These are phyloP conservation scores for Seriola rivoliana DNA, from an alignment of 2,113 vertebrate species.

Conservation along the genomic window DNA sequence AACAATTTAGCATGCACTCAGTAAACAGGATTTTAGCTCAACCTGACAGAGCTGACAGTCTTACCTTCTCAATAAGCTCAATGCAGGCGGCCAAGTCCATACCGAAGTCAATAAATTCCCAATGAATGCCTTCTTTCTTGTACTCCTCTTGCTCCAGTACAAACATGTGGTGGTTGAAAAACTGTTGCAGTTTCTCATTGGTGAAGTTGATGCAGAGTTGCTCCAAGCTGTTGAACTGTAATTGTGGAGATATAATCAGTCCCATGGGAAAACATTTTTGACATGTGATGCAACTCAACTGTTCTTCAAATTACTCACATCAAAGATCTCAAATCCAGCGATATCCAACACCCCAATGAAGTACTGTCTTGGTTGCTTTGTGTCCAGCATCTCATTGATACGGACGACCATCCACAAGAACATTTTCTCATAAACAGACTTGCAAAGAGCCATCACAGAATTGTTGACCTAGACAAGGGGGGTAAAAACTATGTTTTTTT, in stretches of 20 bases:
- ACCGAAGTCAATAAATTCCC: constrained; percentile 92
- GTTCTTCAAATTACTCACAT: constrained; percentile 70
- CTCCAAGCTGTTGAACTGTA: constrained; percentile 91
- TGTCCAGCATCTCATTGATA: constrained; percentile 87
- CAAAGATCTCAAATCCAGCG: constrained; percentile 88
- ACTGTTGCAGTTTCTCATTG: constrained; percentile 95
- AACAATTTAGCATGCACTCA: background rate
- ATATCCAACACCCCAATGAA: constrained; percentile 87
- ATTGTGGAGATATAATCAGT: background rate
- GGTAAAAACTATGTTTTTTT: background rate
- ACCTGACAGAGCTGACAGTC: background rate
- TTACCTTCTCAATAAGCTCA: constrained; percentile 91
- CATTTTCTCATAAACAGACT: constrained; percentile 88
- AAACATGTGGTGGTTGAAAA: constrained; percentile 94
- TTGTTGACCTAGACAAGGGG: constrained; percentile 79
- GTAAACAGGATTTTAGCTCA: background rate
- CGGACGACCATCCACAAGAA: constrained; percentile 88
- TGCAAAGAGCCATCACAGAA: constrained; percentile 80
- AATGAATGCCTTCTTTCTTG: constrained; percentile 91
- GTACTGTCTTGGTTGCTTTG: constrained; percentile 81
- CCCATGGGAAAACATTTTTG: background rate
- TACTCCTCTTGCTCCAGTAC: constrained; percentile 91
- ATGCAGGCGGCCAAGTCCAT: constrained; percentile 93
- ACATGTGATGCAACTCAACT: background rate
- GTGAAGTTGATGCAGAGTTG: constrained; percentile 97